These are phyloP conservation scores for Ficedula albicollis DNA, from an alignment of 2,797 vertebrate genomes.

Conservation along the genomic window DNA sequence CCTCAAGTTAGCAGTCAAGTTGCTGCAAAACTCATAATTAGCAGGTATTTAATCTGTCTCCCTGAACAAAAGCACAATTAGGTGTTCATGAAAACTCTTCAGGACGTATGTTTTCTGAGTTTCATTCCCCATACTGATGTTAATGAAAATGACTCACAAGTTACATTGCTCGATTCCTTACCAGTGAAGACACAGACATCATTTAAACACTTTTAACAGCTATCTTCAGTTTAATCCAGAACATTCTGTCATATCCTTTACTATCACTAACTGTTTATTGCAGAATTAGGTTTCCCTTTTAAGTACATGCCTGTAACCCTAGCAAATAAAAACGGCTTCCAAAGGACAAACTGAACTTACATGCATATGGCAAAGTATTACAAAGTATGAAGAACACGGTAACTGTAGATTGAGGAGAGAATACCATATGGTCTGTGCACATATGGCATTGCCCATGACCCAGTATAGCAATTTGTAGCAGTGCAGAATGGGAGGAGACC, in stretches of 20 bases:
- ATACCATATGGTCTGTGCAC: neutral
- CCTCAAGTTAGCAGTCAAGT: constrained; percentile 12
- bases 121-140: neutral
- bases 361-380: neutral
- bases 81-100: constrained; percentile 15
- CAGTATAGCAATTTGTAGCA: neutral
- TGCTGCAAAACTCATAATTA: constrained; percentile 1
- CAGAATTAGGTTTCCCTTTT: neutral
- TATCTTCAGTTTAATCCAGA: neutral
- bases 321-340: neutral
- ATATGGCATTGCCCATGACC: neutral
- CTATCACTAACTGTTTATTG: neutral
- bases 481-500: neutral
- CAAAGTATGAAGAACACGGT: neutral
- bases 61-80: constrained; percentile 10
- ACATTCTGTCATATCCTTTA: neutral
- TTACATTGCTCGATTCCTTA: neutral
- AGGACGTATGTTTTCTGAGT: neutral
- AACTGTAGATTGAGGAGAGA: neutral
- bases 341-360: neutral
- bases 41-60: neutral
- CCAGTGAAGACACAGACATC: neutral
- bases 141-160: neutral
- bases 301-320: neutral
- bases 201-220: neutral